Evolutionary conservation across 92 coral and sea anemone species (phyloP).

Genomic region (Epizoanthus fatuus): DNA sequence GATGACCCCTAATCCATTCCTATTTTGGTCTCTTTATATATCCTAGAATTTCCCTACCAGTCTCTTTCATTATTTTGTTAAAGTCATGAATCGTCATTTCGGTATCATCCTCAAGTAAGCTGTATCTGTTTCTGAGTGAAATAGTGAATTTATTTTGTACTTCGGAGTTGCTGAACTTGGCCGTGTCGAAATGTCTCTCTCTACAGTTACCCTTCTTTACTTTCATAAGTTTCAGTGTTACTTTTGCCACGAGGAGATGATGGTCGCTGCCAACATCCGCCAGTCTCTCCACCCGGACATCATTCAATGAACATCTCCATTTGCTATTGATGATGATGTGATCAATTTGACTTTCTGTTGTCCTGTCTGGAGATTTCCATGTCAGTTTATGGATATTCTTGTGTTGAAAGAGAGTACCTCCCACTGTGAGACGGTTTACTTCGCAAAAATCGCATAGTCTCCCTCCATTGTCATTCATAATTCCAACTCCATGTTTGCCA

Average conservation of each 20-base stretch:
- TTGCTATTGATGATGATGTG: too few relatives aligned
- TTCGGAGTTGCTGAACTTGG: too few relatives aligned
- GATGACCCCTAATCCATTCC: not conserved
- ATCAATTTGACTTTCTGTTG: too few relatives aligned
- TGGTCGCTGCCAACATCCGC: not conserved
- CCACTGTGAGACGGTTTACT: not conserved
- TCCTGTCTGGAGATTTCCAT: too few relatives aligned
- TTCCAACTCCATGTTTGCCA: not conserved
- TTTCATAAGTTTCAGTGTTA: too few relatives aligned
- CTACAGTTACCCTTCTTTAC: too few relatives aligned
- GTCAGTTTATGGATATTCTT: not conserved
- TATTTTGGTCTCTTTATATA: not conserved
- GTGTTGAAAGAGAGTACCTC: not conserved
- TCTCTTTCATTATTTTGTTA: not conserved
- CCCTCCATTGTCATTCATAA: too few relatives aligned
- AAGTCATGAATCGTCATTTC: not conserved
- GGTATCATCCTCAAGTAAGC: not conserved
- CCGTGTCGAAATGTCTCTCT: too few relatives aligned
- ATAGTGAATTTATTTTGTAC: not conserved
- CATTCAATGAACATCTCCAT: too few relatives aligned
- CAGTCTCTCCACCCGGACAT: too few relatives aligned
- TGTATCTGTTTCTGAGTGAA: too few relatives aligned
- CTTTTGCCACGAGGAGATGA: not conserved
- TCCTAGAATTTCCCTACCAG: not conserved
- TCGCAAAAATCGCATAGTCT: too few relatives aligned